Conservation (phyloP, 2,797 vertebrate species). For the Halcyon leucocephala region DNA sequence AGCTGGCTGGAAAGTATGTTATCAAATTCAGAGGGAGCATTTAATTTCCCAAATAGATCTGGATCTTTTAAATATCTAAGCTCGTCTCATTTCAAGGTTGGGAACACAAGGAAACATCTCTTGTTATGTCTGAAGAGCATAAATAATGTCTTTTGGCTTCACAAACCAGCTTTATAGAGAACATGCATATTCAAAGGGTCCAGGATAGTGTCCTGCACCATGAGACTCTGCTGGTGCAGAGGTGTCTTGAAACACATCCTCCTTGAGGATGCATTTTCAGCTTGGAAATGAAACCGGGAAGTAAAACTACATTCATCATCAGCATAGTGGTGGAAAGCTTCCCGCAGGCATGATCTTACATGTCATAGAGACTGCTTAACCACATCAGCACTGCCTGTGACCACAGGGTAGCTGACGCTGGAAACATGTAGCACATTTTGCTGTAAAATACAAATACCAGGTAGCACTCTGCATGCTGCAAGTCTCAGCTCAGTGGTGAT, state of each 20-base stretch:
- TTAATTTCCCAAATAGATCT: background rate
- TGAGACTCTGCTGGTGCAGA: background rate
- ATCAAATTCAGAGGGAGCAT: constrained; percentile 38
- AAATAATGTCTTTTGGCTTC: constrained; percentile 27
- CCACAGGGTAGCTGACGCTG: background rate
- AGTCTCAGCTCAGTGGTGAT: background rate
- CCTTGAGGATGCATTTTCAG: background rate
- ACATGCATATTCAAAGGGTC: background rate
- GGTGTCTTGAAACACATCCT: background rate
- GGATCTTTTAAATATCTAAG: constrained; percentile 1
- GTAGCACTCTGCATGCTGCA: background rate
- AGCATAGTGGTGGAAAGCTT: background rate
- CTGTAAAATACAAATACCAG: background rate
- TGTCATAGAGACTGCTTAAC: background rate
- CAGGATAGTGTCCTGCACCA: background rate
- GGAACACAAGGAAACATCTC: constrained; percentile 23
- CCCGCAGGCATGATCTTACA: background rate
- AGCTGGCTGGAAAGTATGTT: constrained; percentile 23
- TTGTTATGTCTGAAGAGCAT: constrained; percentile 32
- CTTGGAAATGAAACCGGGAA: constrained; percentile 9
- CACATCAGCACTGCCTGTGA: background rate
- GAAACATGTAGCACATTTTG: fast-evolving
- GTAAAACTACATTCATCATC: background rate
- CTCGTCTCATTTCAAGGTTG: background rate
- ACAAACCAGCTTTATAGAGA: background rate